These are phyloP conservation scores for Indicator indicator DNA, from an alignment of 2,113 vertebrate species.

Conservation along the genomic window DNA sequence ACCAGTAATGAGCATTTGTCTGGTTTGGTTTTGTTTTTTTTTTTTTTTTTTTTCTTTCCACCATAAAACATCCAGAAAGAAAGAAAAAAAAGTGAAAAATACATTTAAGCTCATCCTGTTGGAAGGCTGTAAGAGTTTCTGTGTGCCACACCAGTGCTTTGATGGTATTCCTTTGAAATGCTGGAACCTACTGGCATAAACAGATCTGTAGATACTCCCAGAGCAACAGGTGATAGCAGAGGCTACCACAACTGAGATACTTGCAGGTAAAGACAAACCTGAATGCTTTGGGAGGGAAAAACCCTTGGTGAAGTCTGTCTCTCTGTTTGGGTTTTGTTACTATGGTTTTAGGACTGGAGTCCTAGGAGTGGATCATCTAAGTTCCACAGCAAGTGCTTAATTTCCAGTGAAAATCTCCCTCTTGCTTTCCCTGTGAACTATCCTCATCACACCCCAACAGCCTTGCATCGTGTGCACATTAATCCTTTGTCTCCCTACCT, in stretches of 20 bases:
- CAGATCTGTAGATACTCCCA: neutral
- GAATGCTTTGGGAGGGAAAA: neutral
- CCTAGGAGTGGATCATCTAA: constrained; percentile 68
- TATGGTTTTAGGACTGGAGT: constrained; percentile 35
- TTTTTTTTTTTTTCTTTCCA: neutral
- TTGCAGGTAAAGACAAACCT: neutral
- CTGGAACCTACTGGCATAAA: neutral
- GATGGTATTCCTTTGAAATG: neutral
- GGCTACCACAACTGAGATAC: neutral
- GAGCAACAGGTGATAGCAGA: neutral
- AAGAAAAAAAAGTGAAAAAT: no score
- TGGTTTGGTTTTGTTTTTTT: neutral
- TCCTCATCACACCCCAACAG: constrained; percentile 28
- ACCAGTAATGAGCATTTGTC: neutral
- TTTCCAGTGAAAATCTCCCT: constrained; percentile 70
- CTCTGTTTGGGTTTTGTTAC: constrained; percentile 57
- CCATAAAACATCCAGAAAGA: neutral
- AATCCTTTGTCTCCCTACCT: constrained; percentile 56
- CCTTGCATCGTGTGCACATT: constrained; percentile 32
- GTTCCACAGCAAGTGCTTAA: constrained; percentile 54
- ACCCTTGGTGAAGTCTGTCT: neutral
- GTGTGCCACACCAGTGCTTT: neutral
- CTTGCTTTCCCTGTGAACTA: constrained; percentile 69
- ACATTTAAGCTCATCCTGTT: neutral
- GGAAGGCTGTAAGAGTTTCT: neutral